Conservation (phyloP, 1,140 invertebrate species). For the Euglossa dilemma region DNA sequence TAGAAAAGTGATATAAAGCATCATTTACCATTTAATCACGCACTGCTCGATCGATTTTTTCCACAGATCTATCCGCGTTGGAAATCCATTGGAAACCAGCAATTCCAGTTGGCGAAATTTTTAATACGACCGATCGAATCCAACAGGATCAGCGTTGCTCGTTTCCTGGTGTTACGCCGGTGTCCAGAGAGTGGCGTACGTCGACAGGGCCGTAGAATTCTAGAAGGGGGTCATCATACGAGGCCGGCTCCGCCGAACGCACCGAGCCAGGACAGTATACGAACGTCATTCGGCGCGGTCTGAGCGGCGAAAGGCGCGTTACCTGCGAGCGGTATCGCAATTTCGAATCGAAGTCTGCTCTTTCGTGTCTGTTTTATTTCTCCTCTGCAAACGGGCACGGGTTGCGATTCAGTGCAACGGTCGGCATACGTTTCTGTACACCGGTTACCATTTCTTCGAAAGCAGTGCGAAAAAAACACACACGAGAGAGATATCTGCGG, state of each 20-base stretch:
- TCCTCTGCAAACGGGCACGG: not conserved
- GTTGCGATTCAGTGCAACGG: not conserved
- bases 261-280: conserved; percentile 71
- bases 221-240: conserved; percentile 78
- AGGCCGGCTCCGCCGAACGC: conserved; percentile 60
- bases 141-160: not conserved
- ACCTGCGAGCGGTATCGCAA: conserved; percentile 57
- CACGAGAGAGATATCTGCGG: not conserved
- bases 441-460: not conserved
- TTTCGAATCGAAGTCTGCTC: conserved; percentile 23
- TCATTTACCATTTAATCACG: not conserved
- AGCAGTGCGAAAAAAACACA: not conserved
- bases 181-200: conserved; percentile 51
- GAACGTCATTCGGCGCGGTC: conserved; percentile 74
- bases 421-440: not conserved
- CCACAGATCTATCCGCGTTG: not conserved
- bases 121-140: not conserved
- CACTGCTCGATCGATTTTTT: not conserved
- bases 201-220: conserved; percentile 71
- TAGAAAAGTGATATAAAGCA: not conserved
- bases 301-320: conserved; percentile 68
- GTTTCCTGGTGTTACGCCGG: conserved; percentile 35
- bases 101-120: not conserved
- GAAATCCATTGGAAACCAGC: not conserved
- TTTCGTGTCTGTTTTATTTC: not conserved